Base-by-base conservation (phyloP, 2,888 invertebrate genomes). In the Suillia variegata region DNA sequence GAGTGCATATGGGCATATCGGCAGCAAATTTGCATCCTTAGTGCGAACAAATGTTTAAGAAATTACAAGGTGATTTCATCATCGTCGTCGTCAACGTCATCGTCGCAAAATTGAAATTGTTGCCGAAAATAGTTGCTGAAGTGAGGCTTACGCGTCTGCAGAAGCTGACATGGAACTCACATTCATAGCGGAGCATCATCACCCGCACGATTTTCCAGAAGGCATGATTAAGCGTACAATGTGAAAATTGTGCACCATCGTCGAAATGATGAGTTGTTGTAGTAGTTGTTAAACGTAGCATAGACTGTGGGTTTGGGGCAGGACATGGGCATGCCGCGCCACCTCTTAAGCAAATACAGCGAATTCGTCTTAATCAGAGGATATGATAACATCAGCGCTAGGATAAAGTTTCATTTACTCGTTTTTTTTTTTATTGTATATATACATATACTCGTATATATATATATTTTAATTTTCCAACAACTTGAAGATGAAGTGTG, bases 41-140 rank as follows among this genome's bases (percentile, higher is more conserved):
- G 54, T 57, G 34, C 20, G 70, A 73, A 68, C 64, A 73, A 72
- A 74, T 75, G 74, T 76, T 71, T 67, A 72, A 75, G 70, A 76
- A 76, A 76, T 76, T 74, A 74, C 69, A 66, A 70, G 76, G 70
- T 66, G 70, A 70, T 70, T 68, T 20, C 45, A 45, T 45, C 45
- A 45, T 8, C 17, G 6, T 45, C 45, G 18, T 45, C 45, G 13
- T 20, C 45, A 17, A n/a, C 38, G 4, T 13, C 38, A 13, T 10
- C n/a, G 15, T 10, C 45, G 18, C 5, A 45, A 49, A 56, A 56
- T 56, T 33, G 38, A 17, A 42, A 34, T 56, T 56, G 70, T 74
- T 73, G 73, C 69, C 70, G 67, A 67, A 73, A 66, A 73, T 70
- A 67, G 70, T 65, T 52, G 54, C 54, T 62, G 54, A 68, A 71